Evolutionary conservation across 2,888 invertebrate genomes (phyloP).

Genomic region (Diplazon laetatorius): DNA sequence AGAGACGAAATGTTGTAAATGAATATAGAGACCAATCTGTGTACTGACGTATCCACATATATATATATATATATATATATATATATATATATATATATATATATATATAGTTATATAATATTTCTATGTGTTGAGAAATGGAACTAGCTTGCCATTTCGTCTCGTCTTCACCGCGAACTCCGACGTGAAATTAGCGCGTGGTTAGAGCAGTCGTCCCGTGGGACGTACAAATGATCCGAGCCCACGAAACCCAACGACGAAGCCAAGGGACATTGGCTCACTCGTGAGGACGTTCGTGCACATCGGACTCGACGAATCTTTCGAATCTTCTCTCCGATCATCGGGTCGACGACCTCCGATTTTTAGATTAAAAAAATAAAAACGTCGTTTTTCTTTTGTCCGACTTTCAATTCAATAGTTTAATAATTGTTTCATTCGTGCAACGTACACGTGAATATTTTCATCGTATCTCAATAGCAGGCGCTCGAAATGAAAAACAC

Average conservation of each 20-base stretch:
- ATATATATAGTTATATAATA: no score
- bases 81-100: no score
- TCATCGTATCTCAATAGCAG: no score
- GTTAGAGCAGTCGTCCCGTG: conserved; percentile 59
- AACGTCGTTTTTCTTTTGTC: neutral
- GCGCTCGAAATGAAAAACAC: no score
- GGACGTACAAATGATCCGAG: conserved; percentile 70
- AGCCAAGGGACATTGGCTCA: conserved; percentile 32
- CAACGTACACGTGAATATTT: no score
- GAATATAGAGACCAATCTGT: no score
- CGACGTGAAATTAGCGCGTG: conserved; percentile 74
- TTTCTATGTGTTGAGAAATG: no score
- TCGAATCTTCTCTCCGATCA: conserved; percentile 1
- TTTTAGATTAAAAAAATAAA: neutral
- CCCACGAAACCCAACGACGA: conserved; percentile 56
- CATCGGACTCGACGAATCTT: conserved; percentile 25
- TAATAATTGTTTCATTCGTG: no score
- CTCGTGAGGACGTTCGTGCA: neutral
- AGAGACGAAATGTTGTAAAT: no score
- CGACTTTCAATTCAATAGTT: neutral
- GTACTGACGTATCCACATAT: no score
- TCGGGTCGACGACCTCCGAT: conserved; percentile 18
- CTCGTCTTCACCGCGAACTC: conserved; percentile 70
- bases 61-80: no score
- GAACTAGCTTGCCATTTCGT: conserved; percentile 48